phyloP scores from a whole-genome alignment of 2,797 vertebrate species.

The Rhincodon typus region DNA sequence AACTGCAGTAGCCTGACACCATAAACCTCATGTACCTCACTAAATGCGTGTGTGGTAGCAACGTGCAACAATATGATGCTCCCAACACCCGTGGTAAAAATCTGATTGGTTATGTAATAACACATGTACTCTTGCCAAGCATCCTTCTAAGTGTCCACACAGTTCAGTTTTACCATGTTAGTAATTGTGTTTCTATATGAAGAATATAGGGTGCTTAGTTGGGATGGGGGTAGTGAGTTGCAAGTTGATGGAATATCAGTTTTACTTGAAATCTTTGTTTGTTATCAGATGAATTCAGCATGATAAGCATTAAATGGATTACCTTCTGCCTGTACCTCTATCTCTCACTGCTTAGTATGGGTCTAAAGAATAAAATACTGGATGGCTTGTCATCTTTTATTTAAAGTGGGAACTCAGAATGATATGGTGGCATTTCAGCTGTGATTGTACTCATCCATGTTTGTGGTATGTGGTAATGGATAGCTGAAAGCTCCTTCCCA shows the following conservation, averaged over 20 bases:
- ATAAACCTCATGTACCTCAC: not conserved
- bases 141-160: not conserved
- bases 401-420: constrained; percentile 4
- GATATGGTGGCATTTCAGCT: not conserved
- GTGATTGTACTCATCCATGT: not conserved
- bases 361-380: not conserved
- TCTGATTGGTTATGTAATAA: not conserved
- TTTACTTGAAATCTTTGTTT: not conserved
- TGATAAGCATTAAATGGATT: not conserved
- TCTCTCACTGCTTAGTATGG: not conserved
- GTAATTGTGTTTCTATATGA: not conserved
- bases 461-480: not conserved
- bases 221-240: not conserved
- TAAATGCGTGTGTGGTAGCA: not conserved
- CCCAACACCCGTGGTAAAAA: not conserved
- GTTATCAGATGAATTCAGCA: not conserved
- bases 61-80: not conserved
- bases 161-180: not conserved
- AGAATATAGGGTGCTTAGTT: not conserved
- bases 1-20: not conserved
- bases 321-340: not conserved
- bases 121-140: not conserved
- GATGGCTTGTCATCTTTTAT: not conserved
- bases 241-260: not conserved
- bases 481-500: not conserved